A percentile compares a stretch with the other conserved stretches of the same genome.
These are phyloP conservation scores for Arenaria interpres DNA, from an alignment of 2,113 vertebrate species.

Conservation along the genomic window DNA sequence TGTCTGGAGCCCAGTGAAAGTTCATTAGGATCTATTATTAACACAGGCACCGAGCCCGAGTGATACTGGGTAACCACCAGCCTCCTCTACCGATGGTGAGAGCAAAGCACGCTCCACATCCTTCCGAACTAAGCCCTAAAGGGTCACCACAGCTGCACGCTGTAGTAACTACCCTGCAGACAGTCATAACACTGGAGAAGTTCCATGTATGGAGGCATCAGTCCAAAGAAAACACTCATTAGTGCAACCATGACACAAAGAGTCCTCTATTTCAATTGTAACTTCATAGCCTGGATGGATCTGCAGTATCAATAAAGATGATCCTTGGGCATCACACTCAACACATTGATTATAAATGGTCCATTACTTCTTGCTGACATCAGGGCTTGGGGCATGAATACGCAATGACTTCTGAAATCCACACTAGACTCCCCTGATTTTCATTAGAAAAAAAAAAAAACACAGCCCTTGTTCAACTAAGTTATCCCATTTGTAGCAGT, in stretches of 20 bases:
- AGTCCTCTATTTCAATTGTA: not conserved
- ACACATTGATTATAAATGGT: not conserved
- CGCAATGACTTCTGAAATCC: not conserved
- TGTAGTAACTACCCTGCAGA: not conserved
- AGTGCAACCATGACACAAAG: not conserved
- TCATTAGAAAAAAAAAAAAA: not conserved
- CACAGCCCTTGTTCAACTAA: accelerated
- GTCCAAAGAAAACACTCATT: not conserved
- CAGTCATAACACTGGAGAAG: not conserved
- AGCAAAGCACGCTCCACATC: accelerated
- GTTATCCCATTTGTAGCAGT: not conserved
- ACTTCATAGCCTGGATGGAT: not conserved
- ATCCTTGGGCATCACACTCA: not conserved
- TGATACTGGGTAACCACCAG: not conserved
- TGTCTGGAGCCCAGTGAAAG: not conserved
- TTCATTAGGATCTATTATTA: not conserved
- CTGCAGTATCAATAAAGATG: not conserved
- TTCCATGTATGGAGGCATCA: not conserved
- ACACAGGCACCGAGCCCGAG: not conserved
- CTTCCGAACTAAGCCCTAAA: not conserved
- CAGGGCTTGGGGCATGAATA: not conserved
- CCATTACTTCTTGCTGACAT: not conserved
- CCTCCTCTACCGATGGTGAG: not conserved
- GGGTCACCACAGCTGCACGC: not conserved
- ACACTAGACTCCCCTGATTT: not conserved